Base-by-base conservation (phyloP, 2,797 vertebrate genomes). In the Delichon dasypus region DNA sequence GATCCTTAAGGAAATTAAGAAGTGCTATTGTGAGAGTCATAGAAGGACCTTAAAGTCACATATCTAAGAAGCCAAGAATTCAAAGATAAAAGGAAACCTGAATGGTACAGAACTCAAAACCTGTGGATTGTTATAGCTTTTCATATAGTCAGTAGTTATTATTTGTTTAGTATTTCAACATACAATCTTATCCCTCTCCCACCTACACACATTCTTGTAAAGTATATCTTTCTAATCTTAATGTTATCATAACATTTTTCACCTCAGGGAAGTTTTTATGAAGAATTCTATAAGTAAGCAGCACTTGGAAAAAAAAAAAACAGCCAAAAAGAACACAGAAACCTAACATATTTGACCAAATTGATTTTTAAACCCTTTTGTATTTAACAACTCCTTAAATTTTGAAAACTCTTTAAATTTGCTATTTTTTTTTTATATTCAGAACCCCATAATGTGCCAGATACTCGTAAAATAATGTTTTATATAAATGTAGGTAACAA, bases 151-250 rank as follows among this genome's bases (percentile, higher is more conserved):
- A 75, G 44, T 84, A 78, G 85, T 83, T 53, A 75, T 85, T 92
- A 67, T 93, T 91, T 95, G 44, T 70, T 94, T 86, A 81, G 36
- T 75, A 70, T 91, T 94, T 94, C 91, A 73, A 60, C 91, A 53
- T 67, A 62, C 38, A 89, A 1, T 62, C 58, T 72, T 93, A 80
- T 66, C 79, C 80, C 38, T 84, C 51, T 93, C 58, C 75, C 85
- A 89, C 93, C 82, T 85, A 86, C 85, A 81, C 79, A 81, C 93
- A 91, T 93, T 95, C 93, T 93, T 89, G 54, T 60, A 48, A 95
- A 84, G 74, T 85, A 13, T 94, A 91, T 93, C 83, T 78, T 94
- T 72, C 73, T 95, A 78, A 94, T 96, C 93, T 91, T 87, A 90
- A 77, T 80, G 72, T 95, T 96, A 82, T 85, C 77, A 85, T 89